These are phyloP conservation scores for Aphrocallistes beatrix DNA, from an alignment of 37 sponge, comb jelly and placozoan species.

Conservation along the genomic window DNA sequence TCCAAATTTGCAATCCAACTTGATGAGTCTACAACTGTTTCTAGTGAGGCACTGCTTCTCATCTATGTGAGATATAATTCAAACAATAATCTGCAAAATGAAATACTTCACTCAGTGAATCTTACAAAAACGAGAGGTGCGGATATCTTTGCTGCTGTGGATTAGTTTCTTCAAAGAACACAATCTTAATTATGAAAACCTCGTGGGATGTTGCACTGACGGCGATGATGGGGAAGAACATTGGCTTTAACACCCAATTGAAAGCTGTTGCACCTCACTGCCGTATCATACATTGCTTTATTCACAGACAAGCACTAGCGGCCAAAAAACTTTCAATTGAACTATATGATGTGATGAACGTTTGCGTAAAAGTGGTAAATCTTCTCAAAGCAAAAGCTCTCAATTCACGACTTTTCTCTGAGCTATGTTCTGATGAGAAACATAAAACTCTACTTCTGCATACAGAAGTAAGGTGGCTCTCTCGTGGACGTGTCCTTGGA, in stretches of 20 bases:
- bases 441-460: conserved; percentile 16
- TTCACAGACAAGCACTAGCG: background rate
- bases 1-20: background rate
- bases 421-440: conserved; percentile 10
- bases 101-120: background rate
- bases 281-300: conserved; percentile 2
- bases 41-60: conserved; percentile 2
- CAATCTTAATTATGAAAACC: conserved; percentile 11
- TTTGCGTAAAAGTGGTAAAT: conserved; percentile 4
- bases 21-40: background rate
- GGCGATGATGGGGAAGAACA: conserved; percentile 15
- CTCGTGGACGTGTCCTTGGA: conserved; percentile 15
- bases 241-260: background rate
- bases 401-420: conserved; percentile 3
- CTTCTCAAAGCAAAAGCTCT: conserved; percentile 16
- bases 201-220: conserved; percentile 12
- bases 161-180: background rate
- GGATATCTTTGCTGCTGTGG: conserved; percentile 1
- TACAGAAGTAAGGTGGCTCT: conserved; percentile 13
- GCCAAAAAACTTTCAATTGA: background rate
- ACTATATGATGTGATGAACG: background rate
- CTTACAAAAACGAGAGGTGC: conserved; percentile 5
- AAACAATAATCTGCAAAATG: conserved; percentile 17
- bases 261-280: background rate
- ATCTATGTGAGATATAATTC: background rate